Conservation (phyloP, 1,140 invertebrate species). For the Gonatopus flavifemur region DNA sequence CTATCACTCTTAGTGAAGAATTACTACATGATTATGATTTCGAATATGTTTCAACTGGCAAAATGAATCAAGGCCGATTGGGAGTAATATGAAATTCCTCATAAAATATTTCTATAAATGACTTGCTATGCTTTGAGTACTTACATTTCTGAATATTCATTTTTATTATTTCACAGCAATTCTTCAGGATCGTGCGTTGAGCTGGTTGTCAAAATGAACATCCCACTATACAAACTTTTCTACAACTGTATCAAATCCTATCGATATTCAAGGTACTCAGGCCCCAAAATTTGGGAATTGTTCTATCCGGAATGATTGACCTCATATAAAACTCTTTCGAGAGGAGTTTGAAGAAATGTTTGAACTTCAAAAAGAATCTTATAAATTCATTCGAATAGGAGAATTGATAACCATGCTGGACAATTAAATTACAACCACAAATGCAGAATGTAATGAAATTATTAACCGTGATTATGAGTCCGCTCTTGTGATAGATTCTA, state of each 20-base stretch:
- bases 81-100: slow-evolving; percentile 24
- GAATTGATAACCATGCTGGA: not conserved
- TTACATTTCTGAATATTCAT: not conserved
- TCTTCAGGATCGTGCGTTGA: not conserved
- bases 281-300: not conserved
- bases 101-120: not conserved
- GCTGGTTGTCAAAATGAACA: not conserved
- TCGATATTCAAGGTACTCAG: too few species aligned
- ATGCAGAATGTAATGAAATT: not conserved
- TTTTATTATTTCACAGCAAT: not conserved
- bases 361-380: not conserved
- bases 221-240: not conserved
- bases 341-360: not conserved
- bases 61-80: slow-evolving; percentile 27
- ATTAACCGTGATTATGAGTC: not conserved
- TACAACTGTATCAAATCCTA: not conserved
- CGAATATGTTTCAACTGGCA: slow-evolving; percentile 23
- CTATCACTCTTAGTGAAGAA: slow-evolving; percentile 20
- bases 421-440: not conserved
- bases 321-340: not conserved
- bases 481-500: not conserved
- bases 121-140: not conserved
- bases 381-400: not conserved
- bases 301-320: not conserved
- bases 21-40: slow-evolving; percentile 21